Percentiles rank a stretch among this genome's conserved stretches.
These are phyloP conservation scores for Meghimatium bilineatum DNA, from an alignment of 2,888 invertebrate genomes.

Conservation along the genomic window DNA sequence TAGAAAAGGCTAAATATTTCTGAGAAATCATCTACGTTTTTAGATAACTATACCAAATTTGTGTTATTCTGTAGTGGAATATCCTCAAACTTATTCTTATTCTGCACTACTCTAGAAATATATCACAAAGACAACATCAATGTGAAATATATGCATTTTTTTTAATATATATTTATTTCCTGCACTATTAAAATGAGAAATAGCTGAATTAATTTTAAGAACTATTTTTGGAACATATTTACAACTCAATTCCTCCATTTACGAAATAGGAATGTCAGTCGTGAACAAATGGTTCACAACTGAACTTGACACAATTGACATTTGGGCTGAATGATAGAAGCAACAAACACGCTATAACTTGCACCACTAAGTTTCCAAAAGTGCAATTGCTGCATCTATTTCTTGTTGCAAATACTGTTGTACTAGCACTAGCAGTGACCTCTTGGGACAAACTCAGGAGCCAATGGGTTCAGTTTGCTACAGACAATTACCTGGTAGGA, in stretches of 20 bases:
- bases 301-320: neutral
- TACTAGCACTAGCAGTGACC: slow-evolving; percentile 42
- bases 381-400: slow-evolving; percentile 32
- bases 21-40: neutral
- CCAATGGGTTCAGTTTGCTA: slow-evolving; percentile 72
- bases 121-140: no score
- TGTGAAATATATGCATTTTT: no score
- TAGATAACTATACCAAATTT: neutral
- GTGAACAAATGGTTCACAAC: neutral
- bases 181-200: neutral
- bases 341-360: slow-evolving; percentile 5
- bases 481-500: slow-evolving; percentile 59
- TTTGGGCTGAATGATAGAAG: neutral
- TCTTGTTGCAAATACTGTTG: slow-evolving; percentile 5
- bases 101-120: neutral
- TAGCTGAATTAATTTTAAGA: neutral
- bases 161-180: neutral
- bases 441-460: slow-evolving; percentile 71
- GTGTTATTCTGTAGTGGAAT: neutral
- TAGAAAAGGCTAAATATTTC: neutral
- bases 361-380: slow-evolving; percentile 23
- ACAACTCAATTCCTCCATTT: neutral
- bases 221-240: neutral
- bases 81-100: neutral
- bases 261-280: neutral